Evolutionary conservation across 1,140 invertebrate species (phyloP).

Genomic region (Littorina saxatilis): DNA sequence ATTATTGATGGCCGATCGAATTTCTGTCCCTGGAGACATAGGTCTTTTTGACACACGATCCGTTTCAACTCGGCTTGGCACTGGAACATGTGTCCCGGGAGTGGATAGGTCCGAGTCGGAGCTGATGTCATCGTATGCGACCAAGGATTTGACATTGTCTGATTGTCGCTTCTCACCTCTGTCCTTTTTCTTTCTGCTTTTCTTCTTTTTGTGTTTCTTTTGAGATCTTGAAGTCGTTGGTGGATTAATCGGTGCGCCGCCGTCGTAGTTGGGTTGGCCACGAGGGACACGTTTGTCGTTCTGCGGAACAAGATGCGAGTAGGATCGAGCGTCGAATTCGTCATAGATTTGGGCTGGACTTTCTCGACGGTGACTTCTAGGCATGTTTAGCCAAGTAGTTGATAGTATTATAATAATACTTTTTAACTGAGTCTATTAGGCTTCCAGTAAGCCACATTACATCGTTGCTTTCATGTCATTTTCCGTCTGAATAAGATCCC

Average conservation of each 20-base stretch:
- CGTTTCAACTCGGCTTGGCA: constrained; percentile 23
- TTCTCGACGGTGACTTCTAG: constrained; percentile 52
- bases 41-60: constrained; percentile 24
- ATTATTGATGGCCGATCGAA: constrained; percentile 18
- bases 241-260: constrained; percentile 3
- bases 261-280: constrained; percentile 14
- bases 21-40: constrained; percentile 27
- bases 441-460: too few species aligned
- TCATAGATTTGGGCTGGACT: constrained; percentile 48
- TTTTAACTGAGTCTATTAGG: too few species aligned
- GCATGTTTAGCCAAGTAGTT: constrained; percentile 46
- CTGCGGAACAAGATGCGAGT: constrained; percentile 61
- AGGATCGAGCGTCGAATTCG: constrained; percentile 70
- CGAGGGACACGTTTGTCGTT: constrained; percentile 32
- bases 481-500: too few species aligned
- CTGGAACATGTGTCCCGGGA: neutral
- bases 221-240: constrained; percentile 18
- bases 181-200: constrained; percentile 54
- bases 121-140: constrained; percentile 72
- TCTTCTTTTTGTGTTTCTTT: constrained; percentile 49
- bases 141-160: constrained; percentile 56
- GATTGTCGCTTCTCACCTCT: constrained; percentile 54
- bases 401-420: too few species aligned
- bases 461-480: too few species aligned
- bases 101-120: constrained; percentile 52